These are phyloP conservation scores for Diadumene lineata DNA, from an alignment of 92 coral and sea anemone species.

Conservation along the genomic window DNA sequence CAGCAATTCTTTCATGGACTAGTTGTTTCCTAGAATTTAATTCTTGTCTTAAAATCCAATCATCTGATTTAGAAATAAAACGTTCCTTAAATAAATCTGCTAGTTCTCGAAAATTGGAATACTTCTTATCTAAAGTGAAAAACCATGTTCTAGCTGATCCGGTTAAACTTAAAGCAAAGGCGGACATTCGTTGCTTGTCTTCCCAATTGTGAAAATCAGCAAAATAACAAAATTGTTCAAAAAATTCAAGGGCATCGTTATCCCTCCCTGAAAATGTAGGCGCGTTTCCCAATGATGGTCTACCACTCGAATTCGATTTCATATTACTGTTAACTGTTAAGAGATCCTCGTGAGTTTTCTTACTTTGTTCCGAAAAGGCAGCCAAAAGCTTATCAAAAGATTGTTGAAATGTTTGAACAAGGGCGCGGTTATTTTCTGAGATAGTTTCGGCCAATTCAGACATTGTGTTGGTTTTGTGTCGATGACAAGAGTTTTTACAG, in stretches of 20 bases:
- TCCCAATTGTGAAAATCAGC: constrained; percentile 1
- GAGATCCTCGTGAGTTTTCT: too few relatives aligned
- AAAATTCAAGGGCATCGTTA: constrained; percentile 7
- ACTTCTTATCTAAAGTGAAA: neutral
- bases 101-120: neutral
- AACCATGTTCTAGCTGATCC: constrained; percentile 4
- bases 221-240: constrained; percentile 1
- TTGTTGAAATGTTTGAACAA: too few relatives aligned
- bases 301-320: too few relatives aligned
- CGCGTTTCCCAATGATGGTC: too few relatives aligned
- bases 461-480: too few relatives aligned
- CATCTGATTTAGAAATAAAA: constrained; percentile 3
- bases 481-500: too few relatives aligned
- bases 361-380: too few relatives aligned
- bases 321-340: too few relatives aligned
- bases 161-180: constrained; percentile 1
- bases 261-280: constrained; percentile 9
- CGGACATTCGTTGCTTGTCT: neutral
- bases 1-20: neutral
- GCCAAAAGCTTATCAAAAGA: too few relatives aligned
- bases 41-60: constrained; percentile 20
- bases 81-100: neutral
- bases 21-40: neutral
- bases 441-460: too few relatives aligned
- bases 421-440: too few relatives aligned